Conservation (phyloP, 2,888 invertebrate species). For the Agapetus fuscipes region DNA sequence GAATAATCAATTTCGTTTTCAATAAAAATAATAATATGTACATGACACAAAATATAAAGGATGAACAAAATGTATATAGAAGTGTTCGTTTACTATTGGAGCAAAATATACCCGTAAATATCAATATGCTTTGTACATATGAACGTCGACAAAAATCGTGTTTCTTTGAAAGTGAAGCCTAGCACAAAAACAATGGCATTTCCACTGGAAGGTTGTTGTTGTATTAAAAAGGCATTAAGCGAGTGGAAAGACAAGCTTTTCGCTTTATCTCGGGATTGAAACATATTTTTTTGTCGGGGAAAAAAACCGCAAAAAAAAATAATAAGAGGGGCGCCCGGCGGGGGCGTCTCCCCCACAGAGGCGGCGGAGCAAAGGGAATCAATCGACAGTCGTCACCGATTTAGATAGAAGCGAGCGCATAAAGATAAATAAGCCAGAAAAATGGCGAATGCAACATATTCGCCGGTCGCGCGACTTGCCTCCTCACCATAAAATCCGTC, state of each 20-base stretch:
- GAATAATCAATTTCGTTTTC: too few relatives aligned
- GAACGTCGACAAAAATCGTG: too few relatives aligned
- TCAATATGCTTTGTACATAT: too few relatives aligned
- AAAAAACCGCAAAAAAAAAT: conserved; percentile 7
- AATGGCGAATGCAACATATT: conserved; percentile 22
- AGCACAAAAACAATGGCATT: too few relatives aligned
- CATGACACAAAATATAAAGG: too few relatives aligned
- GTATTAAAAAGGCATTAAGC: conserved; percentile 9
- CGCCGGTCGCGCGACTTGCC: conserved; percentile 10
- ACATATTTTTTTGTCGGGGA: conserved; percentile 4
- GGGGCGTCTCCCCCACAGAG: background rate
- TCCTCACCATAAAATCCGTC: conserved; percentile 1
- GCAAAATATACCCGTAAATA: too few relatives aligned
- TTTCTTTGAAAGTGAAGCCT: too few relatives aligned
- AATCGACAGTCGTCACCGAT: conserved; percentile 22
- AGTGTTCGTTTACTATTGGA: too few relatives aligned
- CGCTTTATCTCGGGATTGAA: conserved; percentile 9
- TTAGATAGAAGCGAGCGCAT: conserved; percentile 21
- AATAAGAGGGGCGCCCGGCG: background rate
- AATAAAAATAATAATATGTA: too few relatives aligned
- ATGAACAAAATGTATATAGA: too few relatives aligned
- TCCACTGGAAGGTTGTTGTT: background rate
- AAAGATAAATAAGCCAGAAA: conserved; percentile 22
- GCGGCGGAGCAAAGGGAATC: conserved; percentile 18
- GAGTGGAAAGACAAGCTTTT: conserved; percentile 17